A percentile compares a stretch with the other conserved stretches of the same genome.
Evolutionary conservation across 2,797 vertebrate genomes (phyloP).

Genomic region (Dipus sagitta): DNA sequence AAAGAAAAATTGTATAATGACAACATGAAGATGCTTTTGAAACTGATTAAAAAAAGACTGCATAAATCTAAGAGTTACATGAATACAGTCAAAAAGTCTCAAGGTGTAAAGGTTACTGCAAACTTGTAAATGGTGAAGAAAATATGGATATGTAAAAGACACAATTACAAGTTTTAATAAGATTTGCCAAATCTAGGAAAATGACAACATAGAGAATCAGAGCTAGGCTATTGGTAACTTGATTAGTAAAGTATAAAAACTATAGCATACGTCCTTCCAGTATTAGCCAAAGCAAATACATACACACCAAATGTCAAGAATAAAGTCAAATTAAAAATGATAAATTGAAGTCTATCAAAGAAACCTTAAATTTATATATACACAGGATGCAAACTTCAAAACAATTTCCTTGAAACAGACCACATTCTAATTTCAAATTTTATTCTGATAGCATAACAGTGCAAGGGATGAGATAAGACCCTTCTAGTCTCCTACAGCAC

Average conservation of each 20-base stretch:
- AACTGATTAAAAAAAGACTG: not conserved
- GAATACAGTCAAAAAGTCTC: slow-evolving; percentile 12
- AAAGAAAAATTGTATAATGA: not conserved
- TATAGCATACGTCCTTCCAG: not conserved
- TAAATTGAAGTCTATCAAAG: not conserved
- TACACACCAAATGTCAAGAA: not conserved
- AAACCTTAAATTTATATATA: slow-evolving; percentile 31
- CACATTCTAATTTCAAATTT: slow-evolving; percentile 42
- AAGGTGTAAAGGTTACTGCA: not conserved
- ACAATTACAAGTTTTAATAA: not conserved
- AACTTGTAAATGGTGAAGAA: slow-evolving; percentile 13
- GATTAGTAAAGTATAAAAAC: not conserved
- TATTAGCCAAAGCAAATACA: not conserved
- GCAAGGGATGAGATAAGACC: not conserved
- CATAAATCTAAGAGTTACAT: slow-evolving; percentile 39
- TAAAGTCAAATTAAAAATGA: not conserved
- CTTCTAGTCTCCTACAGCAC: slow-evolving; percentile 40
- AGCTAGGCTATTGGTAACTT: not conserved
- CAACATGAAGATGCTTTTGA: not conserved
- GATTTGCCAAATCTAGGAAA: slow-evolving; percentile 1
- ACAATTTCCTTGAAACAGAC: slow-evolving; percentile 31
- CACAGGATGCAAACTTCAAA: not conserved
- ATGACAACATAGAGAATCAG: not conserved
- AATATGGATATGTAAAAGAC: not conserved
- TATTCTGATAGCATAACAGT: slow-evolving; percentile 18